phyloP scores from a whole-genome alignment of 23 tunicate species.

The Halocynthia roretzi region DNA sequence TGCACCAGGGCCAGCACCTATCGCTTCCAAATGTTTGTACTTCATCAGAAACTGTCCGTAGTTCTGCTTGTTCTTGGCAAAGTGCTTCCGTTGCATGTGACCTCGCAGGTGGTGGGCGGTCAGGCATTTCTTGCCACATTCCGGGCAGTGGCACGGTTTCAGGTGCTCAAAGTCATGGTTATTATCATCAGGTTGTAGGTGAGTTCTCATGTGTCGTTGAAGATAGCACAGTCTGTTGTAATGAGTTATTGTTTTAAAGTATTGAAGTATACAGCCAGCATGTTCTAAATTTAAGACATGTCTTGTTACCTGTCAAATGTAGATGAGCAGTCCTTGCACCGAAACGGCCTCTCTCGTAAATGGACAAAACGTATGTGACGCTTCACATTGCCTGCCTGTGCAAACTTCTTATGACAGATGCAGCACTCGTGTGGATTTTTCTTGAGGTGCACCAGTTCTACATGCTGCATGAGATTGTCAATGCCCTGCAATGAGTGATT shows the following conservation, averaged over 20 bases:
- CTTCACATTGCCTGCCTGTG: slow-evolving; percentile 94
- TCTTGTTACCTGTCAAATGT: slow-evolving; percentile 76
- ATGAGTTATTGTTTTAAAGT: neutral
- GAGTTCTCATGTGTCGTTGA: slow-evolving; percentile 87
- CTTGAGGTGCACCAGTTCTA: slow-evolving; percentile 62
- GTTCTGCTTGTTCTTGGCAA: slow-evolving; percentile 62
- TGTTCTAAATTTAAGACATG: neutral
- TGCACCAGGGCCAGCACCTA: slow-evolving; percentile 24
- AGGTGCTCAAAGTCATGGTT: slow-evolving; percentile 26
- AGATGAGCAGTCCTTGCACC: slow-evolving; percentile 67
- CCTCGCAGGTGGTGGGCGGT: slow-evolving; percentile 80
- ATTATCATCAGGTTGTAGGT: slow-evolving; percentile 32
- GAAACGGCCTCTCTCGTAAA: slow-evolving; percentile 77
- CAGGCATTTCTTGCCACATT: slow-evolving; percentile 73
- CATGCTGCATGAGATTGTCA: slow-evolving; percentile 62
- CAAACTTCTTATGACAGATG: slow-evolving; percentile 80
- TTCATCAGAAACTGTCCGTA: slow-evolving; percentile 39
- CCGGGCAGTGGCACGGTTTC: slow-evolving; percentile 81
- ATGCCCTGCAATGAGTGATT: slow-evolving; percentile 39
- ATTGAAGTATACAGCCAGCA: neutral
- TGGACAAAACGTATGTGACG: slow-evolving; percentile 90
- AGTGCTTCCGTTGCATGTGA: slow-evolving; percentile 84
- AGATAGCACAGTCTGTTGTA: slow-evolving; percentile 67
- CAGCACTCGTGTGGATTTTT: slow-evolving; percentile 78
- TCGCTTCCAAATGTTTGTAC: slow-evolving; percentile 51